Conservation (phyloP, 1,140 invertebrate genomes). For the Berghia stephanieae region DNA sequence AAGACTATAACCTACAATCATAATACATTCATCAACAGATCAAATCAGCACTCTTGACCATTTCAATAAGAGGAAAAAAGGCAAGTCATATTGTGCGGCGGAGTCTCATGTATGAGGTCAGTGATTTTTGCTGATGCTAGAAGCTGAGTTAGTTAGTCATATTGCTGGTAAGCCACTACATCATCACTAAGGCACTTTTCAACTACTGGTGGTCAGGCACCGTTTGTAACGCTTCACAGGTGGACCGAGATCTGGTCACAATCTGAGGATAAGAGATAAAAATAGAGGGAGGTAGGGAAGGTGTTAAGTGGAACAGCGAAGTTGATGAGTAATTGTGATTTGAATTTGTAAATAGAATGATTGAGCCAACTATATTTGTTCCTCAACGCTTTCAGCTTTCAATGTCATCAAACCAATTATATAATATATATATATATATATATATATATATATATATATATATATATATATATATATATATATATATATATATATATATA, state of each 20-base stretch:
- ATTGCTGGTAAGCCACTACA: no score
- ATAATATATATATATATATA: background rate
- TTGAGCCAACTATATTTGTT: no score
- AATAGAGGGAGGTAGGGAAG: background rate
- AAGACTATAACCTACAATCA: no score
- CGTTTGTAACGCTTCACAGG: conserved; percentile 35
- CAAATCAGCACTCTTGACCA: no score
- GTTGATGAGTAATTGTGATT: background rate
- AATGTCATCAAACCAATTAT: background rate
- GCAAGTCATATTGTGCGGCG: no score
- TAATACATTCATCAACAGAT: no score
- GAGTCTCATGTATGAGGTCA: no score
- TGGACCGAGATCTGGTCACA: conserved; percentile 28
- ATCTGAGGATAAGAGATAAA: conserved; percentile 27
- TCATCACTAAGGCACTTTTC: background rate
- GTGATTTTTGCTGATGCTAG: no score
- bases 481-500: background rate
- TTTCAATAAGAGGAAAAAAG: no score
- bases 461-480: background rate
- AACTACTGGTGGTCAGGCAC: conserved; percentile 29
- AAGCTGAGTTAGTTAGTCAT: no score
- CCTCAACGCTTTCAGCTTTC: background rate
- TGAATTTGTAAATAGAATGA: background rate
- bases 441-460: background rate
- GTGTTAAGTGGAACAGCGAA: no score